Conservation (phyloP, 2,797 vertebrate species). For the Phataginus tetradactyla region DNA sequence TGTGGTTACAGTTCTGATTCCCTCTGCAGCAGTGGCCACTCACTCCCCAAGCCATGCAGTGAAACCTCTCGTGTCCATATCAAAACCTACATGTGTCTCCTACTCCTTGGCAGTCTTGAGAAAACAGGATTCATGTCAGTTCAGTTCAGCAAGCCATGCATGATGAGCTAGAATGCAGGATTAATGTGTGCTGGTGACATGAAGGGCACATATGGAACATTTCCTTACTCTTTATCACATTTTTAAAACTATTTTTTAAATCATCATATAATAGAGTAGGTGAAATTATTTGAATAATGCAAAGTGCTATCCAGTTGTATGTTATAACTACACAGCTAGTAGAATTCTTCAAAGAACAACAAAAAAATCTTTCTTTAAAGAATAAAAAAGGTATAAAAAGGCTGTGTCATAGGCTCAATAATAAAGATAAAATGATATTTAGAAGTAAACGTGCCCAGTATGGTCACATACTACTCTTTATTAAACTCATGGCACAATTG, state of each 20-base stretch:
- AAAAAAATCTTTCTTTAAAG: background rate
- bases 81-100: background rate
- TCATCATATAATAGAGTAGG: background rate
- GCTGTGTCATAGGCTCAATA: background rate
- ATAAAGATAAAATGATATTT: conserved; percentile 9
- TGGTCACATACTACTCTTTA: background rate
- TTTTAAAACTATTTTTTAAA: background rate
- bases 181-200: background rate
- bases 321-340: background rate
- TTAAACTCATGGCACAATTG: background rate
- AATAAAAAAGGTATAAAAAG: background rate
- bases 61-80: background rate
- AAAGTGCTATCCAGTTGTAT: background rate
- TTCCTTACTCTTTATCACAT: background rate
- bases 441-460: background rate
- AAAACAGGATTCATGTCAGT: background rate
- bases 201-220: background rate
- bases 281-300: conserved; percentile 10
- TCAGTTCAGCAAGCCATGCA: background rate
- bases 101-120: background rate
- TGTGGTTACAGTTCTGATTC: background rate
- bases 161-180: background rate
- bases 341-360: conserved; percentile 15
- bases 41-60: background rate
- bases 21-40: background rate